Base-by-base conservation (phyloP, 2,888 invertebrate species). In the Acanthococcus lagerstroemiae region DNA sequence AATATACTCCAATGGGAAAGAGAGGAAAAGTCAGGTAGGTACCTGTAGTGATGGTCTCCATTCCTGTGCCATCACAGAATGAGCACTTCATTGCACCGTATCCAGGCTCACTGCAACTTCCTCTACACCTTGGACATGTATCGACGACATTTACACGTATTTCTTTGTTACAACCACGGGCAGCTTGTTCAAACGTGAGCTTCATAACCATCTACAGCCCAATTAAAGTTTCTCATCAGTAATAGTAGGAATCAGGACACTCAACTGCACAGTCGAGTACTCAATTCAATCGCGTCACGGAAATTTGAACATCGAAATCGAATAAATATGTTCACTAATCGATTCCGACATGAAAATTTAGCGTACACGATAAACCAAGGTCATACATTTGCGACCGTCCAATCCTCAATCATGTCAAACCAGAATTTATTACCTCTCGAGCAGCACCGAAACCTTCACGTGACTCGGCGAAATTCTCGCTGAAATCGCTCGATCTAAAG, bases 61-160 rank as follows among this genome's bases (percentile, higher is more conserved):
- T 93, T 66, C 99, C 99, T 3, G 92, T 90, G 7, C 99, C 99
- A 78, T 95, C 92, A 76, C 99, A 99, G 74, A 88, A 88, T 2
- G 86, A 86, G 75, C 99, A 99, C 68, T 84, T 84, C 2, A 86
- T 83, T 6, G 95, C 84, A 74, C 90, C 92, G 0, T 91, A 90
- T n/a, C 99, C 97, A 0, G 84, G 87, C 74, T 95, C 95, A 74
- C 90, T 88, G 67, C 90, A 84, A 2, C 82, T 79, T 0, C 99
- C 99, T 48, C 77, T 75, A 75, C 99, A 99, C 75, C 89, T 91
- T 0, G 85, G 84, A 75, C 99, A 99, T 0, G 84, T 87, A 74
- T 97, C 97, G 7, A 95, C 84, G 0, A 96, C 86, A 77, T 97
- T 97, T 3, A 99, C 79, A 69, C 83, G 83, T 0, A 97, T 82